These are phyloP conservation scores for Aurelia aurita DNA, from an alignment of 30 jellyfish, hydroid and myxozoan genomes.

Conservation along the genomic window DNA sequence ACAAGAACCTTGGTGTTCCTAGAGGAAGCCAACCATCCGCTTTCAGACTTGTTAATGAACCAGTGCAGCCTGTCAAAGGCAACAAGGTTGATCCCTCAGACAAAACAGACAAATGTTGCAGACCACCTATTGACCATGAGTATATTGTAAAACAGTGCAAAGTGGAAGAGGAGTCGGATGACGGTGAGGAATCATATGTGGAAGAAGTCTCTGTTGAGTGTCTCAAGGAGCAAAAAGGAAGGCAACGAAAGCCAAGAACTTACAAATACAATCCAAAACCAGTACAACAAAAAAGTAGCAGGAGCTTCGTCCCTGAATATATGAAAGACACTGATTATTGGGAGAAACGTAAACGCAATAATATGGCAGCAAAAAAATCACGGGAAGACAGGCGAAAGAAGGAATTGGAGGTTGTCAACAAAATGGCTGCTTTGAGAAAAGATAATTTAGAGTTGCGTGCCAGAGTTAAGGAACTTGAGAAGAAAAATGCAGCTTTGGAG, in stretches of 20 bases:
- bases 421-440: slow-evolving; percentile 55
- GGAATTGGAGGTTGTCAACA: slow-evolving; percentile 83
- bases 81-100: not conserved
- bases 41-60: slow-evolving; percentile 1
- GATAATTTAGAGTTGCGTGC: slow-evolving; percentile 63
- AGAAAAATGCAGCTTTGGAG: slow-evolving; percentile 64
- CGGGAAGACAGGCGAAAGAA: slow-evolving; percentile 92
- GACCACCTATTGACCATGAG: slow-evolving; percentile 29
- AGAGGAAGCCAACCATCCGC: slow-evolving; percentile 56
- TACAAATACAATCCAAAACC: slow-evolving; percentile 94
- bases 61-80: slow-evolving; percentile 1
- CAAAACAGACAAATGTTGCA: not conserved
- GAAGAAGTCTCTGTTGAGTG: not conserved
- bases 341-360: slow-evolving; percentile 87
- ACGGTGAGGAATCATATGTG: not conserved
- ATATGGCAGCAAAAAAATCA: slow-evolving; percentile 91
- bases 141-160: slow-evolving; percentile 21
- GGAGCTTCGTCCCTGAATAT: slow-evolving; percentile 82
- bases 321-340: slow-evolving; percentile 83
- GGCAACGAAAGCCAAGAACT: slow-evolving; percentile 70
- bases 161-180: slow-evolving; percentile 32
- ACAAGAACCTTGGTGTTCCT: slow-evolving; percentile 59
- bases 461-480: slow-evolving; percentile 57
- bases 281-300: slow-evolving; percentile 77
- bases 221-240: slow-evolving; percentile 17